Percentiles rank a stretch among this genome's conserved stretches.
phyloP scores from a whole-genome alignment of 1,140 invertebrate species.

The Centruroides sculpturatus region DNA sequence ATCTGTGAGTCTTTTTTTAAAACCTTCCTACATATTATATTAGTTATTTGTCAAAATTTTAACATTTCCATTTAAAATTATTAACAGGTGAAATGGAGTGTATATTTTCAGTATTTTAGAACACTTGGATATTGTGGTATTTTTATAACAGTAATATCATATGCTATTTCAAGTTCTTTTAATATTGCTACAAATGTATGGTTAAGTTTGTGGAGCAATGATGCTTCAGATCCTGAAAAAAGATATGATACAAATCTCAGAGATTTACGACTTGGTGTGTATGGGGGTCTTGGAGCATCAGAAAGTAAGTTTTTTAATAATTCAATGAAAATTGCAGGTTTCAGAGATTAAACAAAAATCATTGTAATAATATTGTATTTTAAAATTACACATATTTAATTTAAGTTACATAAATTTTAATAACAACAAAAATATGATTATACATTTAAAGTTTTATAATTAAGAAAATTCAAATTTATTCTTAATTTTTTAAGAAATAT shows the following conservation, averaged over 20 bases:
- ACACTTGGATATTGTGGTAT: slow-evolving; percentile 23
- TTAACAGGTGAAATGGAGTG: slow-evolving; percentile 20
- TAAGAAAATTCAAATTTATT: too few species aligned
- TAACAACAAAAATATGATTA: too few species aligned
- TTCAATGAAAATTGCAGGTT: too few species aligned
- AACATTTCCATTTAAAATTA: too few species aligned
- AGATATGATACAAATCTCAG: slow-evolving; percentile 36
- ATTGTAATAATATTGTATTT: too few species aligned
- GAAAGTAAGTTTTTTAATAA: slow-evolving; percentile 42
- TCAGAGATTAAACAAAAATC: too few species aligned
- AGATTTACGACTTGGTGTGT: slow-evolving; percentile 73
- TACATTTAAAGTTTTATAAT: too few species aligned
- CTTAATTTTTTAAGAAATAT: too few species aligned
- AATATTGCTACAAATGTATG: slow-evolving; percentile 26
- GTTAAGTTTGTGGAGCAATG: slow-evolving; percentile 30
- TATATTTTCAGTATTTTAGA: slow-evolving; percentile 26
- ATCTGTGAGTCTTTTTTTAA: slow-evolving; percentile 4
- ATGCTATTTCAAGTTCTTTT: slow-evolving; percentile 20
- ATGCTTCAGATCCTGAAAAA: slow-evolving; percentile 17
- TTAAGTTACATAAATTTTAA: too few species aligned
- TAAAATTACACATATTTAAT: too few species aligned
- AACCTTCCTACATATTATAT: too few species aligned
- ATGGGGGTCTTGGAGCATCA: slow-evolving; percentile 66
- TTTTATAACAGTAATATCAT: slow-evolving; percentile 21
- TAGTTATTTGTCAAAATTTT: too few species aligned